Base-by-base conservation (phyloP, 2,797 vertebrate species). In the Lates japonicus region DNA sequence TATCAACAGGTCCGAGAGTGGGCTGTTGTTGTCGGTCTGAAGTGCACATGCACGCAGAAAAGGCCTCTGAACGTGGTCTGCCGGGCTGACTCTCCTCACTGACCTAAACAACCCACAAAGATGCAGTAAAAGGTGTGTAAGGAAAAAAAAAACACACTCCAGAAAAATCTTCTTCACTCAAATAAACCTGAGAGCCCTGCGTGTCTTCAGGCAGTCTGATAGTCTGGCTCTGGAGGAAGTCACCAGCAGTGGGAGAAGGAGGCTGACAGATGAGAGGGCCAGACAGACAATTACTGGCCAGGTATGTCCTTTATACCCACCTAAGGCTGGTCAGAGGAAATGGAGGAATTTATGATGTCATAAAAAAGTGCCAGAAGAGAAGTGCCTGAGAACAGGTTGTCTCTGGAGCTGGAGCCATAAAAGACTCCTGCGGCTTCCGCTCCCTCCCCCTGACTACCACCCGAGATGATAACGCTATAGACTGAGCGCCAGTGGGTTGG, bases 271-370 rank as follows among this genome's bases (percentile, higher is more conserved):
- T 83, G 89, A 91, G 89, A 88, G 85, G 73, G 76, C 88, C 88
- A 92, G 93, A 91, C 93, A 92, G 91, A 93, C 93, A 91, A 93
- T 92, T 92, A 93, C 89, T 78, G 90, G 66, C 86, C 93, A 94
- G 94, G 94, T 95, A 95, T 91, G 86, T 90, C 85, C 90, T 93
- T 88, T 92, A 90, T 86, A 91, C 89, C 92, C 90, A 94, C 93
- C 93, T 93, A 92, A 84, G 91, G 92, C 90, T 87, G 90, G 89
- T 87, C 82, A 91, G 92, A 94, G 94, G 94, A 95, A 95, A 94
- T 94, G 80, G 91, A 92, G 83, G 92, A 90, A 90, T 94, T 95
- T 95, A 95, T 94, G 93, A 95, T 94, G 93, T 94, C 94, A 94
- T 95, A 94, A 95, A 94, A 93, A 91, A 85, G 92, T 84, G 91